A percentile compares a stretch with the other conserved stretches of the same genome.
Evolutionary conservation across 2,797 vertebrate species (phyloP).

Genomic region (Rachycentron canadum): DNA sequence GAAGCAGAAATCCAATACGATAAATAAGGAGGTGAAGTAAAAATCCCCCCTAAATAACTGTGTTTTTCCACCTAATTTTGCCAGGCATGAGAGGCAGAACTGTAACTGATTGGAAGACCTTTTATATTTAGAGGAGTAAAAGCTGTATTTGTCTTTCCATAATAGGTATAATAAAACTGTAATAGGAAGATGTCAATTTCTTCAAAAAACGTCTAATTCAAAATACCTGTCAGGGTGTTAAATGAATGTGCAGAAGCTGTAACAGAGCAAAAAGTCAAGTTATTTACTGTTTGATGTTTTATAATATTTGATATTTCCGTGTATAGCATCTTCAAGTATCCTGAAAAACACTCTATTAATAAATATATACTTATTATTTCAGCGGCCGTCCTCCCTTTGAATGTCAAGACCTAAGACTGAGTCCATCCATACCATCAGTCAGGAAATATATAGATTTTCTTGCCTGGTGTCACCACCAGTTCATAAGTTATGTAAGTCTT

Average conservation of each 20-base stretch:
- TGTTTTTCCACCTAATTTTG: too few species aligned
- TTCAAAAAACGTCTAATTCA: background rate
- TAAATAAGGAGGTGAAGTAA: background rate
- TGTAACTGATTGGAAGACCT: background rate
- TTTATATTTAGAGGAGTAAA: background rate
- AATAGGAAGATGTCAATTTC: background rate
- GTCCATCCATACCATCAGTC: background rate
- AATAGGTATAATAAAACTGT: background rate
- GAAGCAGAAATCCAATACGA: background rate
- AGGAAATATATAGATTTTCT: background rate
- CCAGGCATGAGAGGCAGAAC: background rate
- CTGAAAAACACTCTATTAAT: background rate
- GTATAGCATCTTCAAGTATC: background rate
- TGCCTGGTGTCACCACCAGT: background rate
- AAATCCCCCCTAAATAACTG: background rate
- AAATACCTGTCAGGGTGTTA: background rate
- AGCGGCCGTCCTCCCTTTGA: background rate
- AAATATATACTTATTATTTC: slow-evolving; percentile 3
- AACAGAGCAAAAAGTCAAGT: background rate
- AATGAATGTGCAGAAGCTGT: background rate
- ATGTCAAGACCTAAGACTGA: background rate
- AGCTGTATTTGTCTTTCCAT: background rate
- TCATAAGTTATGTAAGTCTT: background rate
- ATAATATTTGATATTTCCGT: background rate
- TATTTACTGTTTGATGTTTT: background rate